Base-by-base conservation (phyloP, 2,113 vertebrate genomes). In the Petromus typicus region DNA sequence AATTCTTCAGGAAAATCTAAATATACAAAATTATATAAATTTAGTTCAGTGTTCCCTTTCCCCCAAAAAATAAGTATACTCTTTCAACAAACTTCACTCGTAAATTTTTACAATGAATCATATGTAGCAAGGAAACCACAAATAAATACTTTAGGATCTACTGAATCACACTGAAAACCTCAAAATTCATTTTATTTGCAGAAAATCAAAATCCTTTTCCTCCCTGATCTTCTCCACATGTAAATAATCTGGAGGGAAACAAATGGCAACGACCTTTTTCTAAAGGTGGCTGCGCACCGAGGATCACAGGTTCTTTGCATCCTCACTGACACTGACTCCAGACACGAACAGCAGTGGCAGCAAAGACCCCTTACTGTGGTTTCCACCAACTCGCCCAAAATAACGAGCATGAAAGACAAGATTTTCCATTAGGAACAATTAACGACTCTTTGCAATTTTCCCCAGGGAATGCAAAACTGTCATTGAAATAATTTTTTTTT, bases 1-100 rank as follows among this genome's bases (percentile, higher is more conserved):
- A 97, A 95, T 34, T 97, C 87, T 89, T 97, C 86, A 95, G 97
- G 91, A 98, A 98, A 97, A 95, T 82, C 14, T 95, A 84, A 97
- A 95, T 97, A 90, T 89, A 97, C 80, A 89, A 93, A 95, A 73
- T 71, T 95, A 76, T 85, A 89, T 88, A 95, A 96, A 95, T 85
- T 88, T 84, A 90, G 30, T 78, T 45, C 67, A 73, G 1, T 90
- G 85, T 84, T 73, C 32, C 61, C 43, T 96, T 92, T 96, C 56
- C 37, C 85, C 14, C 37, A 34, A 40, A 78, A 84, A 80, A 91
- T 90, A 95, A 97, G 76, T 51, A 51, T 87, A 91, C 95, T 97
- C 79, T 96, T 98, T 91, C 90, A 96, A 83, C 67, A 91, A 87
- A 89, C 54, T 92, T 20, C 51, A 75, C 63, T 95, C 80, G 67